Percentiles rank a stretch among this genome's conserved stretches.
Conservation (phyloP, 1,140 invertebrate genomes). For the Zaprionus camerounensis region DNA sequence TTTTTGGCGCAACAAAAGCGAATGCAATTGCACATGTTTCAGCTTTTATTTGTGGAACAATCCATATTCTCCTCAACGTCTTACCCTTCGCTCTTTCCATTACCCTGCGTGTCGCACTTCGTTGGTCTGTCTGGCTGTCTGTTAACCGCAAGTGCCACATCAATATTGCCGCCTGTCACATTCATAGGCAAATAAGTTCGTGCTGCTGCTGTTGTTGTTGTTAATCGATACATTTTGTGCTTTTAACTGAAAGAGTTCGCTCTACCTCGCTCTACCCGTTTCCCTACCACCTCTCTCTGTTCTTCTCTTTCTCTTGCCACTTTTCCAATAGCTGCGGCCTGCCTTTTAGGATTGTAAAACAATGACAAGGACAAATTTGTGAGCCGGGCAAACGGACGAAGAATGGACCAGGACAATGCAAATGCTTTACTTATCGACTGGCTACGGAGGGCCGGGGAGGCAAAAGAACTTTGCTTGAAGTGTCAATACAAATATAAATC, state of each 20-base stretch:
- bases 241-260: constrained; percentile 36
- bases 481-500: constrained; percentile 78
- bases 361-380: constrained; percentile 75
- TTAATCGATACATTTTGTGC: constrained; percentile 48
- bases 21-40: constrained; percentile 1
- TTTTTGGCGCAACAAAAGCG: constrained; percentile 34
- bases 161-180: constrained; percentile 22
- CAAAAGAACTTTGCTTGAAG: constrained; percentile 37
- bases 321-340: constrained; percentile 11
- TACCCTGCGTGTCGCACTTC: neutral
- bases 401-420: constrained; percentile 18
- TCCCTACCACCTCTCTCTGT: neutral
- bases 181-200: constrained; percentile 31
- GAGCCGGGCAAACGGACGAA: constrained; percentile 54
- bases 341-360: constrained; percentile 65
- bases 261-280: neutral
- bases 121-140: neutral
- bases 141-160: constrained; percentile 19
- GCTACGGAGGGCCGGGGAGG: neutral
- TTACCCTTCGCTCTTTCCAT: neutral
- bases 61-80: neutral
- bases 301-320: neutral
- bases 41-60: neutral
- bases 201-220: constrained; percentile 20
- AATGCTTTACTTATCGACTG: constrained; percentile 20